Evolutionary conservation across 1,140 invertebrate species (phyloP).

Genomic region (Aphidius ervi): DNA sequence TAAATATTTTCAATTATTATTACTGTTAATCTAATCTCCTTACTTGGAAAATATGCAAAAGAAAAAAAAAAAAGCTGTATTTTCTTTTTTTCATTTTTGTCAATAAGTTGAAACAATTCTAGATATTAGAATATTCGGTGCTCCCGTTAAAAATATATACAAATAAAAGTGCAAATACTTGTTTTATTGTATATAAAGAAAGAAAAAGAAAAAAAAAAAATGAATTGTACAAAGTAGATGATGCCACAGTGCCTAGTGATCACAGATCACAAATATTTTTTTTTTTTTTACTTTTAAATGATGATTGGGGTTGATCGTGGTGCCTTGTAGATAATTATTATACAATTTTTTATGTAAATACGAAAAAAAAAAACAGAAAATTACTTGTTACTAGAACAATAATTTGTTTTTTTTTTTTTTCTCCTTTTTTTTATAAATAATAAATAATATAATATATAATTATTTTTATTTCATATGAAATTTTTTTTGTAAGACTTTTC

Average conservation of each 20-base stretch:
- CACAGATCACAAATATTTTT: conserved; percentile 4
- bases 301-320: background rate
- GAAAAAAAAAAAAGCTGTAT: background rate
- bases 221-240: conserved; percentile 13
- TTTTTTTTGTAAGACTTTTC: background rate
- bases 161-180: conserved; percentile 39
- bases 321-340: conserved; percentile 20
- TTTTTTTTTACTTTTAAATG: background rate
- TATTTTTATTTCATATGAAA: too few species aligned
- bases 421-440: conserved; percentile 6
- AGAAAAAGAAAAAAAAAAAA: conserved; percentile 8
- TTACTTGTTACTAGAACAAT: conserved; percentile 21
- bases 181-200: conserved; percentile 30
- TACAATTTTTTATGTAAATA: background rate
- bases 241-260: conserved; percentile 33
- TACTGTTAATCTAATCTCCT: too few species aligned
- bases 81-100: background rate
- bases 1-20: too few species aligned
- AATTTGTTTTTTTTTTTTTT: conserved; percentile 29
- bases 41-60: too few species aligned
- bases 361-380: too few species aligned
- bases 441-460: too few species aligned
- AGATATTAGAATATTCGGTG: conserved; percentile 5
- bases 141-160: background rate
- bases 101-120: too few species aligned